These are phyloP conservation scores for Corapipo altera DNA, from an alignment of 2,113 vertebrate genomes.

Conservation along the genomic window DNA sequence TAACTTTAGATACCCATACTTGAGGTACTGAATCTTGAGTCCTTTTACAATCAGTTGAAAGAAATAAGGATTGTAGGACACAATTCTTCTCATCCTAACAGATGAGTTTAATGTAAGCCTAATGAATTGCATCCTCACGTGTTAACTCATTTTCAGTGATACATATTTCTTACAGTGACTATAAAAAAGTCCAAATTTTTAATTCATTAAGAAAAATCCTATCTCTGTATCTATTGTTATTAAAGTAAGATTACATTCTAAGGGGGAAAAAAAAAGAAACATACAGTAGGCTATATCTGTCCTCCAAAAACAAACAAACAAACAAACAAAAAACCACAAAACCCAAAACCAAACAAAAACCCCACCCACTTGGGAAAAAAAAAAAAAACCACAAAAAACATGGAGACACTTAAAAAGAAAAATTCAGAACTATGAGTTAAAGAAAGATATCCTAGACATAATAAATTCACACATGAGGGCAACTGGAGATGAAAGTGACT, in stretches of 20 bases:
- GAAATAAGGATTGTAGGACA: neutral
- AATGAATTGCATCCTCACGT: accelerated
- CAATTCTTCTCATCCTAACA: neutral
- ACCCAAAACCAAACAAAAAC: neutral
- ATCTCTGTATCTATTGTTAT: accelerated
- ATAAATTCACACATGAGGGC: neutral
- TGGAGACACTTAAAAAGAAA: neutral
- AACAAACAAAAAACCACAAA: neutral
- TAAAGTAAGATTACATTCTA: neutral
- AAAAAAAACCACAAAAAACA: neutral
- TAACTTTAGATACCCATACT: neutral
- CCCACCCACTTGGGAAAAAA: neutral
- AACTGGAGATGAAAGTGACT: neutral
- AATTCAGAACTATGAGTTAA: neutral
- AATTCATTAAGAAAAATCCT: neutral
- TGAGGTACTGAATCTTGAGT: neutral
- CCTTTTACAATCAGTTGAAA: neutral
- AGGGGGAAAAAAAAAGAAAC: neutral
- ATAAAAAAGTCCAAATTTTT: neutral
- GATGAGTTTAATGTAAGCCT: neutral
- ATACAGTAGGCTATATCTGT: neutral
- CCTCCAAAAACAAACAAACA: neutral
- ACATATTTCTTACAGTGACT: neutral
- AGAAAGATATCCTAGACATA: neutral
- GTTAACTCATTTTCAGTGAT: neutral